phyloP scores from a whole-genome alignment of 2,797 vertebrate species.

The Odontamblyopus rebecca region DNA sequence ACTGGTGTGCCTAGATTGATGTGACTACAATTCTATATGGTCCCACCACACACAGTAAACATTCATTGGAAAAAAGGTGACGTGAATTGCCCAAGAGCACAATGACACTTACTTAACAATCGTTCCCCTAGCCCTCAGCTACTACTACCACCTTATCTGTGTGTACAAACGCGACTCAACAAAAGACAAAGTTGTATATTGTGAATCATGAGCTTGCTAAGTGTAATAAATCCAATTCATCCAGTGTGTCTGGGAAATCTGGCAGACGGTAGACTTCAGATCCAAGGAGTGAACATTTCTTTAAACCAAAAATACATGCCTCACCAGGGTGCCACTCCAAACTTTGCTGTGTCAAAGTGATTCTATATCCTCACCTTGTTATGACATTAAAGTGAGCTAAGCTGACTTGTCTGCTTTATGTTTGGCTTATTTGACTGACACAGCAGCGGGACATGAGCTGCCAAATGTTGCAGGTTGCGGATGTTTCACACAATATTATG shows the following conservation, averaged over 20 bases:
- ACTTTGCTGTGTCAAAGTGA: neutral
- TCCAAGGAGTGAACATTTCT: neutral
- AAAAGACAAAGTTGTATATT: neutral
- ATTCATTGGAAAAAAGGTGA: too few species aligned
- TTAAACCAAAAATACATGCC: neutral
- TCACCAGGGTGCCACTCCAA: neutral
- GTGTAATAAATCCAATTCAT: neutral
- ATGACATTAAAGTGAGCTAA: neutral
- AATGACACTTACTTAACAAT: neutral
- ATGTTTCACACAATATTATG: slow-evolving; percentile 32
- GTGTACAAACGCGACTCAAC: neutral
- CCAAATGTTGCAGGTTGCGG: slow-evolving; percentile 26
- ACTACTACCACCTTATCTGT: neutral
- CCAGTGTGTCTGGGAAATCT: neutral
- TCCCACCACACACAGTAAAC: too few species aligned
- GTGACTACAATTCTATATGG: too few species aligned
- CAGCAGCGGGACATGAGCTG: slow-evolving; percentile 25
- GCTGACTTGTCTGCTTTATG: slow-evolving; percentile 22
- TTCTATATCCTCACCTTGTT: neutral
- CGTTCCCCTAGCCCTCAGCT: neutral
- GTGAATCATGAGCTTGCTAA: neutral
- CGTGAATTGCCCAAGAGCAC: too few species aligned
- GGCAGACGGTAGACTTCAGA: neutral
- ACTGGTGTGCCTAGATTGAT: too few species aligned
- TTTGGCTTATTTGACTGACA: slow-evolving; percentile 33